Percentiles rank a stretch among this genome's conserved stretches.
Evolutionary conservation across 2,113 vertebrate species (phyloP).

Genomic region (Grammatotria lemairii): DNA sequence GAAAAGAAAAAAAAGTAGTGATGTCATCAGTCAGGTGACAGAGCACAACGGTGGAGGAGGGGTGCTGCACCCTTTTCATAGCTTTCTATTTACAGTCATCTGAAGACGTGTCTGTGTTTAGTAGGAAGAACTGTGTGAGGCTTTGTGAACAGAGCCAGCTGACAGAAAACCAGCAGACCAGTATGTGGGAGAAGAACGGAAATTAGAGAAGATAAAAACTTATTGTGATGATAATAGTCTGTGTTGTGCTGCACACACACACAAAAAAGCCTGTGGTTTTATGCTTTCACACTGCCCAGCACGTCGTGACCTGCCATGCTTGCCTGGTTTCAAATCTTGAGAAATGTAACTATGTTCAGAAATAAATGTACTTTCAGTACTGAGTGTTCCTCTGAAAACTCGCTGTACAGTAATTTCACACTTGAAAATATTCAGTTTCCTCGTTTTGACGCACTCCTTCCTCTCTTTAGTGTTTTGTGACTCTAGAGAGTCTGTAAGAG

Average conservation of each 20-base stretch:
- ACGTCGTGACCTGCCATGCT: not conserved
- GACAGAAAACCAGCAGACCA: not conserved
- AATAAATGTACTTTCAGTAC: not conserved
- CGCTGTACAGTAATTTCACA: not conserved
- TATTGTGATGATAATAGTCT: not conserved
- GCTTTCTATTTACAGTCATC: not conserved
- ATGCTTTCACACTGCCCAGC: not conserved
- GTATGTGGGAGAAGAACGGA: not conserved
- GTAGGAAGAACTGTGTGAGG: not conserved
- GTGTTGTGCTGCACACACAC: not conserved
- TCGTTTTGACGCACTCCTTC: fast-evolving
- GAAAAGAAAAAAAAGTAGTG: not conserved
- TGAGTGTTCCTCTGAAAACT: not conserved
- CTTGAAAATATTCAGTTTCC: not conserved
- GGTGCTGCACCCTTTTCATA: not conserved
- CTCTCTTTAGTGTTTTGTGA: not conserved
- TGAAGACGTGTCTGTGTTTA: not conserved
- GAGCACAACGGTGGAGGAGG: not conserved
- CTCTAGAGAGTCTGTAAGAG: not conserved
- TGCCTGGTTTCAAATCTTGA: not conserved
- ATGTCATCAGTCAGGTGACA: conserved; percentile 52
- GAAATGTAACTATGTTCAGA: not conserved
- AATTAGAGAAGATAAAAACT: not conserved
- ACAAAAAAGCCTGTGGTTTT: not conserved
- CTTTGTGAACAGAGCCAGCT: not conserved